Conservation (phyloP, 2,113 vertebrate species). For the Podocnemis expansa region DNA sequence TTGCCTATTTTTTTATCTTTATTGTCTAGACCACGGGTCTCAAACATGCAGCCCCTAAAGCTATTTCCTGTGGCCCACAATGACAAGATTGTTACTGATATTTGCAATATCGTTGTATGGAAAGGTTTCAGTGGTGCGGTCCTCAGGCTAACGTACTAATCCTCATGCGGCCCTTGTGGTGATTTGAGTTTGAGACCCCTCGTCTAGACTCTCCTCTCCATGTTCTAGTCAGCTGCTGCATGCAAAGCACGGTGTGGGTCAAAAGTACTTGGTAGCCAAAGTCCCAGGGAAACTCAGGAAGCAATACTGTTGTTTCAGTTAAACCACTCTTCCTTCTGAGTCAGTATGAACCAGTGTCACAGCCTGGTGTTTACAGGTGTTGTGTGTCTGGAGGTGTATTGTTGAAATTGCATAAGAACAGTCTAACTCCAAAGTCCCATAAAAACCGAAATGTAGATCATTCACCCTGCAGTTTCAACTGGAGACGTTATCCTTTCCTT, state of each 20-base stretch:
- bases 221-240: neutral
- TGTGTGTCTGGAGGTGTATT: neutral
- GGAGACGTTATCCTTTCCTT: neutral
- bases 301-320: neutral
- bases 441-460: slow-evolving; percentile 5
- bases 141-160: too few relatives aligned
- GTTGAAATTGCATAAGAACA: neutral
- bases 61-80: too few relatives aligned
- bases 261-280: neutral
- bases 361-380: neutral
- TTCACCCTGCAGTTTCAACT: slow-evolving; percentile 14
- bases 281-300: neutral
- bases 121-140: too few relatives aligned
- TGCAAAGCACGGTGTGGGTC: neutral
- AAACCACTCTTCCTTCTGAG: neutral
- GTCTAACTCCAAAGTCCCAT: neutral
- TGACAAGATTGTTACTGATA: too few relatives aligned
- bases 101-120: too few relatives aligned
- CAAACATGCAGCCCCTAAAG: too few relatives aligned
- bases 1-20: too few relatives aligned
- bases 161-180: too few relatives aligned
- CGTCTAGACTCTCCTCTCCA: neutral
- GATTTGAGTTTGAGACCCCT: too few relatives aligned
- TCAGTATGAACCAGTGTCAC: neutral
- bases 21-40: too few relatives aligned